phyloP scores from a whole-genome alignment of 2,888 invertebrate species.

The Himalopsyche japonica region DNA sequence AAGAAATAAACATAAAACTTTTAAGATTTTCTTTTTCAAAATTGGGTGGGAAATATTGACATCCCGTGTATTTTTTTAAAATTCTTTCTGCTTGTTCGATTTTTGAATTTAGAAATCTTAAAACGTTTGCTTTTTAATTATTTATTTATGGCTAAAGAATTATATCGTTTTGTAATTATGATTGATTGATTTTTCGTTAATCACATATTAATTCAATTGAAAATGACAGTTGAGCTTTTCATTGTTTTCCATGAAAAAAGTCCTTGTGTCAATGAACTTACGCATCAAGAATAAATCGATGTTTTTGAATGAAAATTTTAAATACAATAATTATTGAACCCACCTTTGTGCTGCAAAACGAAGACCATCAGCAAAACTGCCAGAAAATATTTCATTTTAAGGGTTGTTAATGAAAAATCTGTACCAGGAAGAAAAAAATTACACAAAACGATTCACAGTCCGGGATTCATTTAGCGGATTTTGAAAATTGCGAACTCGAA shows the following conservation, averaged over 20 bases:
- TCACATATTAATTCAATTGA: not conserved
- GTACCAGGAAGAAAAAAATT: not conserved
- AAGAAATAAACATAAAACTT: not conserved
- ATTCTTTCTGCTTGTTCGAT: not conserved
- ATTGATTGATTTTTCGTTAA: not conserved
- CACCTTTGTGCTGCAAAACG: slow-evolving; percentile 24
- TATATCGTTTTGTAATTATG: not conserved
- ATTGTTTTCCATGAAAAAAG: not conserved
- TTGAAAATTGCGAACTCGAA: not conserved
- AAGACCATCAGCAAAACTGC: slow-evolving; percentile 9
- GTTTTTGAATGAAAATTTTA: not conserved
- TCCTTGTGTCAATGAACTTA: not conserved
- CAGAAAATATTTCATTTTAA: slow-evolving; percentile 20
- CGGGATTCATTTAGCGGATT: slow-evolving; percentile 7
- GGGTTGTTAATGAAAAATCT: not conserved
- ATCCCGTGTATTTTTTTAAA: not conserved
- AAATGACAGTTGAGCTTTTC: not conserved
- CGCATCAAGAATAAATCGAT: not conserved
- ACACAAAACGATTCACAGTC: slow-evolving; percentile 12
- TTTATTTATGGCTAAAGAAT: not conserved
- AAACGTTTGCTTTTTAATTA: not conserved
- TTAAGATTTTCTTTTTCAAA: not conserved
- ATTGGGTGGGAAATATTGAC: not conserved
- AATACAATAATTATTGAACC: not conserved
- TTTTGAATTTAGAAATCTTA: not conserved